Conservation (phyloP, 1,140 invertebrate species). For the Penaeus indicus region DNA sequence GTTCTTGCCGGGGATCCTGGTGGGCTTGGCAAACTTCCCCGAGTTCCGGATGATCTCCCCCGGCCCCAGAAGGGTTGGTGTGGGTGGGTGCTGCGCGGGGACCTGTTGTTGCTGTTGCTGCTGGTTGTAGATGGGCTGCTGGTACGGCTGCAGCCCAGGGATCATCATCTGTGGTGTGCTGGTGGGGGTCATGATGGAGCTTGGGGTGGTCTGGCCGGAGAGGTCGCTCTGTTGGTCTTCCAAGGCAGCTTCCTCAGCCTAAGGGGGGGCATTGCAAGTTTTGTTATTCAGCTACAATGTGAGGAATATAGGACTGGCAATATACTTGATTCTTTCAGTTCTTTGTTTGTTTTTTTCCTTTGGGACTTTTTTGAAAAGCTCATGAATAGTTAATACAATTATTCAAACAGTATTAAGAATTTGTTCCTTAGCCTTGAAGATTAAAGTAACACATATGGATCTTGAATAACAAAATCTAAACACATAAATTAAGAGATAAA, state of each 20-base stretch:
- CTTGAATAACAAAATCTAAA: no score
- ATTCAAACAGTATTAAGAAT: no score
- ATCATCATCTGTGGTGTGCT: slow-evolving; percentile 43
- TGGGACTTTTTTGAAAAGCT: no score
- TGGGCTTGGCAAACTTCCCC: slow-evolving; percentile 89
- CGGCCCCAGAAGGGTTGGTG: slow-evolving; percentile 75
- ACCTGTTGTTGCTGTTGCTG: slow-evolving; percentile 39
- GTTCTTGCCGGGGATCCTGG: slow-evolving; percentile 89
- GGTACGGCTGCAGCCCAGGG: slow-evolving; percentile 50
- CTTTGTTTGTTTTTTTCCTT: no score
- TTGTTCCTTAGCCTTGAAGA: no score
- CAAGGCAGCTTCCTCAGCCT: slow-evolving; percentile 60
- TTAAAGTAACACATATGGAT: no score
- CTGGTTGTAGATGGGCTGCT: slow-evolving; percentile 55
- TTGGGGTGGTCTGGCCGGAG: slow-evolving; percentile 9
- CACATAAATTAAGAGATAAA: no score
- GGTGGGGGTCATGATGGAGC: slow-evolving; percentile 45
- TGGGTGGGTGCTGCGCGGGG: slow-evolving; percentile 64
- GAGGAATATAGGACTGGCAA: no score
- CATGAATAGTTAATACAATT: no score
- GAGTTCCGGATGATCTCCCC: slow-evolving; percentile 89
- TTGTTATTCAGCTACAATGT: no score
- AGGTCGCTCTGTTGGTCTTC: slow-evolving; percentile 47
- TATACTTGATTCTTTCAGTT: no score
- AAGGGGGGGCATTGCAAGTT: not conserved